Base-by-base conservation (phyloP, 2,888 invertebrate species). In the Tigriopus californicus region DNA sequence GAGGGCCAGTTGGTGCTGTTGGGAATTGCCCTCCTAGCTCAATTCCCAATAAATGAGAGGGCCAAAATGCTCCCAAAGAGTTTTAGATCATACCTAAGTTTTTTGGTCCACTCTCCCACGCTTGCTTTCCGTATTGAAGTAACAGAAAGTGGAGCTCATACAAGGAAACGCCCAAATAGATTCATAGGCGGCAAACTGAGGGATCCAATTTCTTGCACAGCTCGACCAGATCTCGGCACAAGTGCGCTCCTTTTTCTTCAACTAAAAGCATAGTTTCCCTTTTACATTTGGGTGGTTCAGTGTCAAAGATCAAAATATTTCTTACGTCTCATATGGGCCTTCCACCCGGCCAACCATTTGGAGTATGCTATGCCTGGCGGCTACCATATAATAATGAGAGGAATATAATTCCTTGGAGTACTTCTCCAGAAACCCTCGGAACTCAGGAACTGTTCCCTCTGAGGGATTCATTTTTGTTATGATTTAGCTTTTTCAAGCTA, bases 381-480 rank as follows among this genome's bases (percentile, higher is more conserved):
- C 79, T 66, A 85, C 85, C 64, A 84, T 75, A 65, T 86, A 85
- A 68, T 85, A 89, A 71, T 89, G 89, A 67, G 85, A 81, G 0
- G 83, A 81, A 72, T 89, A 88, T 60, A 89, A 72, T 65, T 44
- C 60, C 13, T 59, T 47, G 4, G 55, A 56, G 24, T 61, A 44
- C 24, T 44, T 53, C 13, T 62, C 60, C 13, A 64, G 60, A 15
- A 64, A 53, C n/a, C 60, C 52, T 46, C 62, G 62, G 20, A 62
- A 60, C 1, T 53, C 42, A 8, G 58, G 48, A 12, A 62, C 48
- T 11, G 46, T 58, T 2, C 59, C 59, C 24, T 59, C 56, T 56
- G 13, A 25, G 11, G n/a, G n/a, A n/a, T n/a, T n/a, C n/a, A n/a
- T n/a, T n/a, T n/a, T n/a, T n/a, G n/a, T n/a, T n/a, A n/a, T n/a